Evolutionary conservation across 1,140 invertebrate species (phyloP).

Genomic region (Chelonus insularis): DNA sequence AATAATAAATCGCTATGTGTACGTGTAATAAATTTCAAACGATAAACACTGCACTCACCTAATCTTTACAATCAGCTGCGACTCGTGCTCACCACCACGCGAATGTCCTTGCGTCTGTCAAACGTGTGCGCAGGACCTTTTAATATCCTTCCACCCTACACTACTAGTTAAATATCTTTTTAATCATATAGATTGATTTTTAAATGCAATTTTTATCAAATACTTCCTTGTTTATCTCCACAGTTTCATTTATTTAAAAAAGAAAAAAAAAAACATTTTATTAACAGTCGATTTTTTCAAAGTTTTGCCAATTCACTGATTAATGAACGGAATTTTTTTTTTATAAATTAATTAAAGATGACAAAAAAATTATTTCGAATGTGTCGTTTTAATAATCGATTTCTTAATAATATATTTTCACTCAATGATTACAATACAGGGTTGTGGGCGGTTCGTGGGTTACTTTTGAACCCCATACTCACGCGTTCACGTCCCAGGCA

Average conservation of each 20-base stretch:
- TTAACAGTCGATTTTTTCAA: no score
- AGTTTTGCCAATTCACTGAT: no score
- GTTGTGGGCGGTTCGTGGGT: conserved; percentile 27
- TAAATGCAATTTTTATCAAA: background rate
- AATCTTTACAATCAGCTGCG: conserved; percentile 11
- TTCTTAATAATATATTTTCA: background rate
- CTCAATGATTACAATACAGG: conserved; percentile 8
- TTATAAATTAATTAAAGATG: no score
- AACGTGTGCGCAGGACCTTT: conserved; percentile 3
- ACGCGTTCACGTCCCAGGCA: conserved; percentile 47
- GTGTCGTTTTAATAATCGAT: background rate
- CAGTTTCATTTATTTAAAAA: no score
- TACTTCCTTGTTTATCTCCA: no score
- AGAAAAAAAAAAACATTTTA: no score
- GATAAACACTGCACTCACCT: conserved; percentile 19
- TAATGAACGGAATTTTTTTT: no score
- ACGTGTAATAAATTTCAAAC: conserved; percentile 4
- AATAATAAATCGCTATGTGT: conserved; percentile 6
- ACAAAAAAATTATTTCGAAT: no score
- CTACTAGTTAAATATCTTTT: background rate
- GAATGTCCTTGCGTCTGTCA: background rate
- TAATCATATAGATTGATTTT: background rate
- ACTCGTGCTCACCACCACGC: background rate
- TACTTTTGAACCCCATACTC: conserved; percentile 41
- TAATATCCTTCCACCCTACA: background rate